Percentiles rank a stretch among this genome's conserved stretches.
Conservation (phyloP, 2,888 invertebrate species). For the Hypomecis punctinalis region DNA sequence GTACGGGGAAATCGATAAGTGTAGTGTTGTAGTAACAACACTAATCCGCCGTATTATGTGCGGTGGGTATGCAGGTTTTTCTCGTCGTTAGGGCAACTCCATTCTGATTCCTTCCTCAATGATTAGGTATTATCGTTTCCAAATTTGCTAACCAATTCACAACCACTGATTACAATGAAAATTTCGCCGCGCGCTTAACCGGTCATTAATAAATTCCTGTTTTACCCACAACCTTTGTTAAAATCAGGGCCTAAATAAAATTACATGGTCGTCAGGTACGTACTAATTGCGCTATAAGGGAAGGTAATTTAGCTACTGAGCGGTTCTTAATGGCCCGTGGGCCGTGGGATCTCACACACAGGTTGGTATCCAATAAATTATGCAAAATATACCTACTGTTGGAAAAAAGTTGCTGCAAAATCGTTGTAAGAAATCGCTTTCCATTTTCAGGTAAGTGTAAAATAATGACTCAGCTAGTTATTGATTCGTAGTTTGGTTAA, state of each 20-base stretch:
- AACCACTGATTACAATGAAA: background rate
- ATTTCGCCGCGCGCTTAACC: background rate
- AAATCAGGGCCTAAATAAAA: slow-evolving; percentile 51
- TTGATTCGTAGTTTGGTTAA: too few relatives aligned
- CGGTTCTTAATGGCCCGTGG: slow-evolving; percentile 48
- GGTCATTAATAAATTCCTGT: slow-evolving; percentile 5
- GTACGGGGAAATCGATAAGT: too few relatives aligned
- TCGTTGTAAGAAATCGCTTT: background rate
- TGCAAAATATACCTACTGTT: slow-evolving; percentile 13
- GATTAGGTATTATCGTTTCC: too few relatives aligned
- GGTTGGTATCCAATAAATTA: slow-evolving; percentile 21
- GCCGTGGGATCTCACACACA: slow-evolving; percentile 23
- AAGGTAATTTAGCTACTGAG: slow-evolving; percentile 47
- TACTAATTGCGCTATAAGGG: slow-evolving; percentile 50
- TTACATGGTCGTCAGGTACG: slow-evolving; percentile 35
- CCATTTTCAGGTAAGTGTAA: background rate
- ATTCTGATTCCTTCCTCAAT: too few relatives aligned
- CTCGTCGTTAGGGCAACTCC: too few relatives aligned
- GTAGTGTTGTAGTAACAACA: too few relatives aligned
- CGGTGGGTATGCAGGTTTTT: too few relatives aligned
- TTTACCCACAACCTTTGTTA: slow-evolving; percentile 14
- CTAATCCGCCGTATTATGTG: too few relatives aligned
- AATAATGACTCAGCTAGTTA: background rate
- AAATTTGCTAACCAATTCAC: too few relatives aligned
- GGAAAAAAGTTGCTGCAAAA: slow-evolving; percentile 7